These are phyloP conservation scores for Latrodectus hesperus DNA, from an alignment of 2,888 invertebrate species.

Conservation along the genomic window DNA sequence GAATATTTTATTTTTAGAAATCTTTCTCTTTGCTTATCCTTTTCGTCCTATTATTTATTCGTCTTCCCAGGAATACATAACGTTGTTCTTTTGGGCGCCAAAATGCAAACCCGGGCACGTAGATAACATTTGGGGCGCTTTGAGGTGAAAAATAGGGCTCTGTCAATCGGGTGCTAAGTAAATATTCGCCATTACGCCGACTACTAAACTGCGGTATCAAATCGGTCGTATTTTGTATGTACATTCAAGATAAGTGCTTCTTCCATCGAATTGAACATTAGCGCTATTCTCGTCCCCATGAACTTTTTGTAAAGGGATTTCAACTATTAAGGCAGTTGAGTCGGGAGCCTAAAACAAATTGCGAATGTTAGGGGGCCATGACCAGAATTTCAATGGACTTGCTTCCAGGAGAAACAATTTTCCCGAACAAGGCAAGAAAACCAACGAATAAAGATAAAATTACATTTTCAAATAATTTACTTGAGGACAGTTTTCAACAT, in stretches of 20 bases:
- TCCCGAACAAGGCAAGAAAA: too few relatives aligned
- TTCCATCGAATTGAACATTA: slow-evolving; percentile 25
- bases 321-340: too few relatives aligned
- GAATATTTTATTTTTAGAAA: slow-evolving; percentile 33
- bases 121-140: slow-evolving; percentile 19
- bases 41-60: slow-evolving; percentile 39
- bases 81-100: slow-evolving; percentile 39
- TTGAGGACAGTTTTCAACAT: too few relatives aligned
- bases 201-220: slow-evolving; percentile 1
- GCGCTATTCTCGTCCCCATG: background rate
- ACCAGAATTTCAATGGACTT: too few relatives aligned
- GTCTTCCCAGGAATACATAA: slow-evolving; percentile 18
- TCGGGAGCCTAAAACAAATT: too few relatives aligned
- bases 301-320: too few relatives aligned
- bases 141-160: slow-evolving; percentile 31
- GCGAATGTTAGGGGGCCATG: too few relatives aligned
- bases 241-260: slow-evolving; percentile 29
- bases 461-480: too few relatives aligned
- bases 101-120: slow-evolving; percentile 41
- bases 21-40: slow-evolving; percentile 14
- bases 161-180: slow-evolving; percentile 42
- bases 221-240: background rate
- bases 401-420: too few relatives aligned
- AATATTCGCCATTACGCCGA: slow-evolving; percentile 42
- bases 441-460: too few relatives aligned